Conservation (phyloP, 2,888 invertebrate species). For the Drosophila siamana region DNA sequence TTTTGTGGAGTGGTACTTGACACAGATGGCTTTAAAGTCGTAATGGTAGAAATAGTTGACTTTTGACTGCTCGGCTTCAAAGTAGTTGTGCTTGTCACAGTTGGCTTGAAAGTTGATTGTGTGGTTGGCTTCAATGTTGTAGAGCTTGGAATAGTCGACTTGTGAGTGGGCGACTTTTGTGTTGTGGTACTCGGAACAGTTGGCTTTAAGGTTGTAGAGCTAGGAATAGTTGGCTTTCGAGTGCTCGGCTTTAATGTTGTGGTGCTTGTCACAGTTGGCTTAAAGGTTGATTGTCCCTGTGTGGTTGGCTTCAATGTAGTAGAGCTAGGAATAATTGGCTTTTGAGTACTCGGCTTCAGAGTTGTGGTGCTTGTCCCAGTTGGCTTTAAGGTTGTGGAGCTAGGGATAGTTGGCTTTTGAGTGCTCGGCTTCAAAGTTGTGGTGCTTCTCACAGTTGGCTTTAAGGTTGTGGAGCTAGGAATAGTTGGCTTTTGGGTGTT, state of each 20-base stretch:
- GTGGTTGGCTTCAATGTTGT: neutral
- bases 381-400: too few relatives aligned
- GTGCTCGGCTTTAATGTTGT: neutral
- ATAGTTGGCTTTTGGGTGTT: neutral
- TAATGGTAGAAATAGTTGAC: neutral
- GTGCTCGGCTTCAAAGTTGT: neutral
- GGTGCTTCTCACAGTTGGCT: neutral
- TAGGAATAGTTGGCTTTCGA: neutral
- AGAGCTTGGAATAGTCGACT: conserved; percentile 7
- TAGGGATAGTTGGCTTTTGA: too few relatives aligned
- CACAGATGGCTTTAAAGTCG: neutral
- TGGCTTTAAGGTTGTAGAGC: neutral
- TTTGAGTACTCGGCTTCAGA: too few relatives aligned
- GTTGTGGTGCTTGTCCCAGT: too few relatives aligned
- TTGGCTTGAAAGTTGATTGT: neutral
- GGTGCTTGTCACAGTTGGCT: neutral
- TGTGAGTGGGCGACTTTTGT: neutral
- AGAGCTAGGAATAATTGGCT: neutral
- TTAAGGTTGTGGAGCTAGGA: neutral
- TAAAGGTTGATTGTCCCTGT: too few relatives aligned
- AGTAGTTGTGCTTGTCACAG: neutral
- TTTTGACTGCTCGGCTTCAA: neutral
- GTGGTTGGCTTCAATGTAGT: too few relatives aligned
- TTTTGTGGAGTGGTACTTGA: neutral
- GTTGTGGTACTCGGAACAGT: neutral